Percentiles rank a stretch among this genome's conserved stretches.
These are phyloP conservation scores for Acrobasis consociella DNA, from an alignment of 2,888 invertebrate species.

Conservation along the genomic window DNA sequence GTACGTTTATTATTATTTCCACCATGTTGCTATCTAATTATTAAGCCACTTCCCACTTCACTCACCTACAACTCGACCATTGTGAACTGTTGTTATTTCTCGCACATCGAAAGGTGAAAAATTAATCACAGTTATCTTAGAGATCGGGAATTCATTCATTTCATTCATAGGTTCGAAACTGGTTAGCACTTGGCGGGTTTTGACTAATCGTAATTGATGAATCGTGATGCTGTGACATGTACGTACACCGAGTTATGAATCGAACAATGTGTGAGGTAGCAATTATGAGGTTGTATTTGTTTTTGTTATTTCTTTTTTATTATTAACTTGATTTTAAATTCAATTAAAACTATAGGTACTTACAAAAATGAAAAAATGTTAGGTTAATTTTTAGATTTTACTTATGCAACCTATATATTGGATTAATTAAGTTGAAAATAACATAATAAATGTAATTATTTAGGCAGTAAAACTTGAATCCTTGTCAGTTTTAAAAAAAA, in stretches of 20 bases:
- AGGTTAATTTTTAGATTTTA: too few species aligned
- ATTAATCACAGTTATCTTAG: conserved; percentile 22
- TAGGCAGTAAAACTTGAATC: too few species aligned
- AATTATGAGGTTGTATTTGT: not conserved
- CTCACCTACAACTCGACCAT: not conserved
- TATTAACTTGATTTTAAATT: too few species aligned
- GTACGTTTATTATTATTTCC: too few species aligned
- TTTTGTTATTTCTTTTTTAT: not conserved
- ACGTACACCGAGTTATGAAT: conserved; percentile 14
- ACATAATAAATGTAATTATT: too few species aligned
- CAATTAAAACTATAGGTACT: too few species aligned
- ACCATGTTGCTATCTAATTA: too few species aligned
- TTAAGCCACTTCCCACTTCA: not conserved
- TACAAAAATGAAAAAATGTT: too few species aligned
- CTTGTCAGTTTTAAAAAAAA: too few species aligned
- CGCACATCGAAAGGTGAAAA: conserved; percentile 14
- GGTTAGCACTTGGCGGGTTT: conserved; percentile 38
- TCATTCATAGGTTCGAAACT: conserved; percentile 22
- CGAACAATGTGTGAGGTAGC: conserved; percentile 2
- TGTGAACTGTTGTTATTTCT: not conserved
- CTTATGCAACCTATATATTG: too few species aligned
- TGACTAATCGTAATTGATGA: conserved; percentile 69
- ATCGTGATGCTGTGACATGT: conserved; percentile 49
- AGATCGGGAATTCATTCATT: conserved; percentile 15
- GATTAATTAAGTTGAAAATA: too few species aligned